Evolutionary conservation across 2,888 invertebrate species (phyloP).

Genomic region (Keiferia lycopersicella): DNA sequence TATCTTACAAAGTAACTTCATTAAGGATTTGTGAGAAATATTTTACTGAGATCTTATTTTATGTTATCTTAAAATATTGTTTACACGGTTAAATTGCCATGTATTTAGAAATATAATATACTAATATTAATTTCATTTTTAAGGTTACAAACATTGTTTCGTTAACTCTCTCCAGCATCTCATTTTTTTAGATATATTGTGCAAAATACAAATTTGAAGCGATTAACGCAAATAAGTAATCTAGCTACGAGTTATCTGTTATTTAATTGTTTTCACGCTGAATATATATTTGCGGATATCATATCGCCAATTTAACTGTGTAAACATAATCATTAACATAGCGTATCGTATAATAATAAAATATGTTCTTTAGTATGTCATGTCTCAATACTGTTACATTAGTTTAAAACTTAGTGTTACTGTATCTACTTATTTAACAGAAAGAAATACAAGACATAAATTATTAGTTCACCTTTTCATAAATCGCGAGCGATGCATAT

Average conservation of each 20-base stretch:
- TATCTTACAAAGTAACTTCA: constrained; percentile 56
- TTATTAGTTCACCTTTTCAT: constrained; percentile 72
- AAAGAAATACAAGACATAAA: constrained; percentile 72
- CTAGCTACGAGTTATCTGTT: too few species aligned
- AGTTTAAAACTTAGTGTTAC: constrained; percentile 41
- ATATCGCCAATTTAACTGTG: not conserved
- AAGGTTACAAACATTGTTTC: too few species aligned
- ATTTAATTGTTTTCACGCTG: too few species aligned
- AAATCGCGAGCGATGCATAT: constrained; percentile 66
- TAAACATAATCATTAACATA: not conserved
- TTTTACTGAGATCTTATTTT: constrained; percentile 68
- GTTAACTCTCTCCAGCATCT: not conserved
- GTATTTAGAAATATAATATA: too few species aligned
- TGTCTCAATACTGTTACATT: constrained; percentile 64
- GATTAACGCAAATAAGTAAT: too few species aligned
- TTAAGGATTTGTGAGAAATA: constrained; percentile 62
- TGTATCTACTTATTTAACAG: constrained; percentile 44
- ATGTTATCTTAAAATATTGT: not conserved
- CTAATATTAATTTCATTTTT: too few species aligned
- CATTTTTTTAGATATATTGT: too few species aligned
- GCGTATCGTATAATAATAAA: not conserved
- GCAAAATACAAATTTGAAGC: too few species aligned
- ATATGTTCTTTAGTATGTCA: constrained; percentile 66
- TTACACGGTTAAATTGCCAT: not conserved
- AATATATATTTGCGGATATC: too few species aligned